Conservation (phyloP, 2,888 invertebrate species). For the Leistus spinibarbis region DNA sequence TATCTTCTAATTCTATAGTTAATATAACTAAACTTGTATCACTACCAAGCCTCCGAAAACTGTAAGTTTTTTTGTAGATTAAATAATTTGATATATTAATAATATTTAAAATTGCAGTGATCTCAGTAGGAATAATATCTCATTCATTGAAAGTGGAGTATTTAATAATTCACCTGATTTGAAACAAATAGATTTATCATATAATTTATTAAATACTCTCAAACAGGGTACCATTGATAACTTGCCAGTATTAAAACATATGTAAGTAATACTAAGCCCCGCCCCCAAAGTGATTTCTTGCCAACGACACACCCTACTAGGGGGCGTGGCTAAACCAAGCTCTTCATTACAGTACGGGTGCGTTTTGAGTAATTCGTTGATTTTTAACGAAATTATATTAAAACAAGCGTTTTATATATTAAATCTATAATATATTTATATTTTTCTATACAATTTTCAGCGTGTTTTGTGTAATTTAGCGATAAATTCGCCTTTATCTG, state of each 20-base stretch:
- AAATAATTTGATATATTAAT: slow-evolving; percentile 11
- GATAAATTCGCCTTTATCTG: no score
- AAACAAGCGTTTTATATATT: no score
- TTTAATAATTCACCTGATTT: slow-evolving; percentile 49
- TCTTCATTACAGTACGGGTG: neutral
- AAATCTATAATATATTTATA: no score
- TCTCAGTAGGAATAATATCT: slow-evolving; percentile 78
- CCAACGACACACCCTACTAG: neutral
- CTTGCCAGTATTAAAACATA: slow-evolving; percentile 69
- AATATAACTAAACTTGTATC: slow-evolving; percentile 66
- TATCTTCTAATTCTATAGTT: slow-evolving; percentile 69
- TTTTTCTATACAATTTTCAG: no score
- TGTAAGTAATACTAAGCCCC: slow-evolving; percentile 67
- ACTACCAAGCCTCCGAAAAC: slow-evolving; percentile 69
- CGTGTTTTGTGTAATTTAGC: no score
- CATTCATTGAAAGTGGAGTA: slow-evolving; percentile 70
- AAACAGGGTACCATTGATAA: slow-evolving; percentile 59
- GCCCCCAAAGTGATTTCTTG: neutral
- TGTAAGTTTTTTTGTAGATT: slow-evolving; percentile 62
- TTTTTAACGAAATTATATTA: no score
- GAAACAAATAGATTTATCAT: slow-evolving; percentile 33
- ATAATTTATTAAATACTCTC: slow-evolving; percentile 23
- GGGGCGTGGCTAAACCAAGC: no score
- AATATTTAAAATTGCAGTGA: slow-evolving; percentile 64
- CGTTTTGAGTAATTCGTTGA: no score